phyloP scores from a whole-genome alignment of 2,113 vertebrate species.

The Cottus gobio region DNA sequence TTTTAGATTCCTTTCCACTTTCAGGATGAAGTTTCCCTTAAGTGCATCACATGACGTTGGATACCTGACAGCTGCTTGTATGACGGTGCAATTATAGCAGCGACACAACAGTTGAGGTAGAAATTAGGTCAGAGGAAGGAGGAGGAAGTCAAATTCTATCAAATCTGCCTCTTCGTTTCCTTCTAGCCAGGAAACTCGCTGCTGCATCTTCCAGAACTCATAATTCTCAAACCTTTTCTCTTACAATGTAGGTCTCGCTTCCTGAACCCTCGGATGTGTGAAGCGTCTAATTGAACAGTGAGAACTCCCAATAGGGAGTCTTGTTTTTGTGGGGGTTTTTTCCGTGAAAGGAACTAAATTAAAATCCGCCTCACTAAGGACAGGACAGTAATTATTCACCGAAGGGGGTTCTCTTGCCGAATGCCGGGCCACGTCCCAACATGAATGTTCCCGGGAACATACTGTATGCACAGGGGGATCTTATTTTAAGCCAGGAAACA shows the following conservation, averaged over 20 bases:
- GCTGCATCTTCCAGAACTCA: no score
- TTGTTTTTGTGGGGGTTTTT: constrained; percentile 24
- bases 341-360: constrained; percentile 61
- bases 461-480: no score
- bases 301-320: constrained; percentile 51
- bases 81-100: constrained; percentile 3
- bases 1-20: not conserved
- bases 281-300: constrained; percentile 55
- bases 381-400: constrained; percentile 61
- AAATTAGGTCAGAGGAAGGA: not conserved
- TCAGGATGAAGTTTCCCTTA: not conserved
- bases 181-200: not conserved
- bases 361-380: constrained; percentile 57
- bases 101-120: not conserved
- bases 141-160: not conserved
- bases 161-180: not conserved
- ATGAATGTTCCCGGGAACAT: no score
- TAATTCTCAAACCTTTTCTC: constrained; percentile 11
- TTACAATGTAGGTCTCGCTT: not conserved
- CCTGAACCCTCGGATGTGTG: constrained; percentile 17
- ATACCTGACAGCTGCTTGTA: constrained; percentile 18
- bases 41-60: not conserved
- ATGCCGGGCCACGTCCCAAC: constrained; percentile 29
- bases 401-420: constrained; percentile 15
- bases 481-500: constrained; percentile 29